Base-by-base conservation (phyloP, 2,113 vertebrate genomes). In the Rissa tridactyla region DNA sequence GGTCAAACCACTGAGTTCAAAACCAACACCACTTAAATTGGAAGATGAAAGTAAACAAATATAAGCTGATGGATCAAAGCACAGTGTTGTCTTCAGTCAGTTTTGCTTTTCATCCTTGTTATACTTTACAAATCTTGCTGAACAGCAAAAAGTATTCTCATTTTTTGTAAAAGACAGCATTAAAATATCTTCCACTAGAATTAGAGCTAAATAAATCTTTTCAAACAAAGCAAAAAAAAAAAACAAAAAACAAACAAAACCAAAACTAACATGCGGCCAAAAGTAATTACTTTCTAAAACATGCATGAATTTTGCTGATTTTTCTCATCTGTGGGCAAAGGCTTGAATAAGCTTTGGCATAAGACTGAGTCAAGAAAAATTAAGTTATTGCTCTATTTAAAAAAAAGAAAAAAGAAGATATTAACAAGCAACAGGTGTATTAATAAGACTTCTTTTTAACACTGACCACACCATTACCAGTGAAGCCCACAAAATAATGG, bases 41-140 rank as follows among this genome's bases (percentile, higher is more conserved):
- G 38, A 90, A 93, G 71, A 83, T 77, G 46, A 92, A 96, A 93
- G 47, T 68, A 93, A 88, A 60, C 17, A 95, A 80, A 73, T 46
- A 66, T 13, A 88, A 83, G 17, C n/a, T 90, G 55, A 71, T 61
- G 52, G 46, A 88, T 87, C 44, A 91, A 96, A 90, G 46, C 30
- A n/a, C 55, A 93, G 5, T 49, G 34, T n/a, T 77, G 30, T 77
- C 71, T 87, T 88, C 49, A 60, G 30, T 54, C 1, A 2, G 4
- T 76, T 87, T 78, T 92, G 13, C 16, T 75, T 89, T 93, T 79
- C 29, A 55, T 60, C 58, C 25, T 69, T 75, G 49, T 64, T 82
- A 57, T 13, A 27, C 6, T 75, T 82, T 60, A 62, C 2, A 61
- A 46, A 86, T 87, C n/a, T 78, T 69, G 44, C 44, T 57, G 65